These are phyloP conservation scores for Hafferia zeledoni DNA, from an alignment of 2,797 vertebrate species.

Conservation along the genomic window DNA sequence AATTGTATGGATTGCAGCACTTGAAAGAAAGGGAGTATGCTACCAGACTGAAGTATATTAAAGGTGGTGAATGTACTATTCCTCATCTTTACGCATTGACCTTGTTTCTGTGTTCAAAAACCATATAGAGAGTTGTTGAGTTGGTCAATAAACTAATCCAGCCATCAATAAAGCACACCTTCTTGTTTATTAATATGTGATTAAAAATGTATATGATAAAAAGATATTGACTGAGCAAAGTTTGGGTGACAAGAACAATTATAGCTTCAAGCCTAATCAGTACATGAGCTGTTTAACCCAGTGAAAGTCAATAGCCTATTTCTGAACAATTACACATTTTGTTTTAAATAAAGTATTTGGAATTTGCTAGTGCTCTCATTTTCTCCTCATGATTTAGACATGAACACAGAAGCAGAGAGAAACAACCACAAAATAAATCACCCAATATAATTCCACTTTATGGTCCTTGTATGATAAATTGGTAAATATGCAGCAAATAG, in stretches of 20 bases:
- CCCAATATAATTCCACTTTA: slow-evolving; percentile 3
- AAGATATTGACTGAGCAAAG: slow-evolving; percentile 79
- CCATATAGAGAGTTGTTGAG: slow-evolving; percentile 63
- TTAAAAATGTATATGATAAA: slow-evolving; percentile 88
- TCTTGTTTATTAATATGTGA: slow-evolving; percentile 86
- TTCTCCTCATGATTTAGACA: slow-evolving; percentile 35
- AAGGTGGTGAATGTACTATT: slow-evolving; percentile 53
- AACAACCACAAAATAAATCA: slow-evolving; percentile 32
- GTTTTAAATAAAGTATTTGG: slow-evolving; percentile 57
- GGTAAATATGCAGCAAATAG: background rate
- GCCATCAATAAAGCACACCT: slow-evolving; percentile 82
- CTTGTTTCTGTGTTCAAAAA: slow-evolving; percentile 81
- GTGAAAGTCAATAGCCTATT: slow-evolving; percentile 76
- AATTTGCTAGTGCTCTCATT: slow-evolving; percentile 60
- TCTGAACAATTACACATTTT: slow-evolving; percentile 70
- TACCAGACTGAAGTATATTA: slow-evolving; percentile 20
- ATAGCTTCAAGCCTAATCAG: slow-evolving; percentile 74
- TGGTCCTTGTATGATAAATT: slow-evolving; percentile 7
- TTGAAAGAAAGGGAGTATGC: background rate
- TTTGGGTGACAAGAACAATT: slow-evolving; percentile 84
- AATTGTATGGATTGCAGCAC: background rate
- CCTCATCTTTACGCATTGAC: slow-evolving; percentile 76
- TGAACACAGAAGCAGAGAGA: background rate
- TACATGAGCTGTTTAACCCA: slow-evolving; percentile 57
- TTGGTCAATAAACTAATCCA: slow-evolving; percentile 85